Percentiles rank a stretch among this genome's conserved stretches.
These are phyloP conservation scores for Hipparchia semele DNA, from an alignment of 2,888 invertebrate species.

Conservation along the genomic window DNA sequence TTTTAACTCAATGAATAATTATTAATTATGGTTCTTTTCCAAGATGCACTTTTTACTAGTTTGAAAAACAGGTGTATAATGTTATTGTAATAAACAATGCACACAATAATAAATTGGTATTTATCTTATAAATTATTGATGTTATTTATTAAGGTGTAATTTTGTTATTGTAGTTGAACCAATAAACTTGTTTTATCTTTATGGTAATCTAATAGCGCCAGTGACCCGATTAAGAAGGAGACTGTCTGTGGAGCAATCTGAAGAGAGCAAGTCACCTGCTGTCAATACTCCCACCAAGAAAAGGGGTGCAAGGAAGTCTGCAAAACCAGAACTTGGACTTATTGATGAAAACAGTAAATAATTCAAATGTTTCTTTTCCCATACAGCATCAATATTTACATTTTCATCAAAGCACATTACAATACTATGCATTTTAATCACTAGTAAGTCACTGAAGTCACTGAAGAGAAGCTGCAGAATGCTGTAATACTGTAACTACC, in stretches of 20 bases:
- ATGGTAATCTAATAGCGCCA: constrained; percentile 46
- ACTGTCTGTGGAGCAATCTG: constrained; percentile 65
- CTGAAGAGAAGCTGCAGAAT: too few species aligned
- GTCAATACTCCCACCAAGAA: constrained; percentile 71
- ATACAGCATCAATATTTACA: too few species aligned
- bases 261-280: constrained; percentile 63
- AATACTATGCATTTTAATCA: too few species aligned
- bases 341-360: constrained; percentile 74
- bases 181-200: background rate
- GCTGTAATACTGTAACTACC: too few species aligned
- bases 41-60: too few species aligned
- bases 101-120: too few species aligned
- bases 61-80: too few species aligned
- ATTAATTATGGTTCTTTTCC: too few species aligned
- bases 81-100: too few species aligned
- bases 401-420: too few species aligned
- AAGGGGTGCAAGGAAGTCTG: constrained; percentile 58
- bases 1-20: too few species aligned
- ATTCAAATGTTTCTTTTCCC: background rate
- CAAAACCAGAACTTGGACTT: constrained; percentile 70
- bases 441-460: too few species aligned
- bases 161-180: background rate
- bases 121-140: background rate
- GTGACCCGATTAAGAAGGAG: constrained; percentile 66
- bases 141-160: background rate